Conservation (phyloP, 2,888 invertebrate species). For the Coelinius sp. region DNA sequence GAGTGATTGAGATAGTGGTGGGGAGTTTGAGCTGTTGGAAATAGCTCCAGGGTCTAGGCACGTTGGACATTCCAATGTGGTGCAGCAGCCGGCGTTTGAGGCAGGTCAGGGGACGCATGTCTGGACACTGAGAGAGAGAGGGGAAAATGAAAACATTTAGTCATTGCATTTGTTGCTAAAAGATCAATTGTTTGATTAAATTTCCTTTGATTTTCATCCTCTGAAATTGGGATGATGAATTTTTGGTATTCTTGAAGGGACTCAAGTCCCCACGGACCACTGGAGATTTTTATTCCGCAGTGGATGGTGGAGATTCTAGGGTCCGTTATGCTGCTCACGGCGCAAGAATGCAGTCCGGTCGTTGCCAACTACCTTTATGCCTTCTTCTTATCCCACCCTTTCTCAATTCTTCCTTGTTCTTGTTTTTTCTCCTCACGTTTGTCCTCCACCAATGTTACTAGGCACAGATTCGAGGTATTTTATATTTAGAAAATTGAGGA, state of each 20-base stretch:
- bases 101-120: constrained; percentile 32
- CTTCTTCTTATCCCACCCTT: constrained; percentile 22
- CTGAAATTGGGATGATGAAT: not conserved
- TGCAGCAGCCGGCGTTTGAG: constrained; percentile 36
- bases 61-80: constrained; percentile 47
- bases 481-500: not conserved
- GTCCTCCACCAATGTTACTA: not conserved
- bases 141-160: not conserved
- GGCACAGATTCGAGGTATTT: not conserved
- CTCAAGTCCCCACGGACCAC: constrained; percentile 18
- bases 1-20: not conserved
- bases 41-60: constrained; percentile 49
- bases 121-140: not conserved
- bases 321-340: constrained; percentile 56
- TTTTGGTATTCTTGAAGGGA: not conserved
- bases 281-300: constrained; percentile 1
- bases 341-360: constrained; percentile 58
- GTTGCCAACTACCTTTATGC: constrained; percentile 45
- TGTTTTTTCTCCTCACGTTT: not conserved
- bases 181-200: constrained; percentile 9
- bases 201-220: not conserved
- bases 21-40: constrained; percentile 42
- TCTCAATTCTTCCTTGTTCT: not conserved
- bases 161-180: constrained; percentile 1
- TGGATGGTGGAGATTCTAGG: constrained; percentile 28